These are phyloP conservation scores for Porphyrio hochstetteri DNA, from an alignment of 2,113 vertebrate species.

Conservation along the genomic window DNA sequence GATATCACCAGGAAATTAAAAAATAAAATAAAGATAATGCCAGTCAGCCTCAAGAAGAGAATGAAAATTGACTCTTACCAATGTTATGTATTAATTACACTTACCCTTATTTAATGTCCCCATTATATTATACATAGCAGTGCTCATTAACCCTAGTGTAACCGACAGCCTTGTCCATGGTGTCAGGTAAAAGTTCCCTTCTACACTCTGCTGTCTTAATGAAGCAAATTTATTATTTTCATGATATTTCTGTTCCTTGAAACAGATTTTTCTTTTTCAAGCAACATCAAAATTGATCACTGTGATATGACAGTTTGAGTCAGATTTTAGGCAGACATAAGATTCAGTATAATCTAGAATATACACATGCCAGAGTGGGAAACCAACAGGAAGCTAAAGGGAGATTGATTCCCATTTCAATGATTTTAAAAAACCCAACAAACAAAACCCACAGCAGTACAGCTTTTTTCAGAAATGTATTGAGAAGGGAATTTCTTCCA, in stretches of 20 bases:
- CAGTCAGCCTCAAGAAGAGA: neutral
- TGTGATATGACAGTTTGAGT: neutral
- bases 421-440: neutral
- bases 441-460: neutral
- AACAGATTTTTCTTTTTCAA: neutral
- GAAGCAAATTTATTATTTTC: neutral
- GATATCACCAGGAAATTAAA: slow-evolving; percentile 67
- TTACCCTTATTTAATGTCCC: neutral
- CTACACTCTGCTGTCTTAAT: neutral
- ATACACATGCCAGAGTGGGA: fast-evolving
- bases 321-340: neutral
- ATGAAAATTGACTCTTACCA: slow-evolving; percentile 52
- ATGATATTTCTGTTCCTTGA: neutral
- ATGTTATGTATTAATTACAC: slow-evolving; percentile 59
- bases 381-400: neutral
- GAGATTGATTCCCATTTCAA: neutral
- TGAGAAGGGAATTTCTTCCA: neutral
- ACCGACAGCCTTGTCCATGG: neutral
- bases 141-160: neutral
- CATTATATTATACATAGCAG: neutral
- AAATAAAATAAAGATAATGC: slow-evolving; percentile 51
- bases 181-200: neutral
- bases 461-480: neutral
- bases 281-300: neutral
- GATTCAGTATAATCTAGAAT: neutral